Evolutionary conservation across 1,140 invertebrate genomes (phyloP), one percentile per base, ranked within the genome.

Genomic region (Diabrotica virgifera): DNA sequence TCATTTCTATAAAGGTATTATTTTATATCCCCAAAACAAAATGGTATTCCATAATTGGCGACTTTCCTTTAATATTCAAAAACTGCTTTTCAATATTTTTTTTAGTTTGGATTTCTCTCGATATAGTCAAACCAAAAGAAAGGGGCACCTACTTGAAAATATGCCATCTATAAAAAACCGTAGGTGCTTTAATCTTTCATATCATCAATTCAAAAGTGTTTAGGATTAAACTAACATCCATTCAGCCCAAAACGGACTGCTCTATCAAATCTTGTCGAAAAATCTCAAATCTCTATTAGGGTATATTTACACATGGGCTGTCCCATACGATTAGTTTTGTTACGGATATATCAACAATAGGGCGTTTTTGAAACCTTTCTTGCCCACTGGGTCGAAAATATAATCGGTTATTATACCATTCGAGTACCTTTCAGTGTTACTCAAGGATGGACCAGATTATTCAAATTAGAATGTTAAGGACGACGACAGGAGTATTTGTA

Each of bases 251-350:
- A 61, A 57, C 55, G 63, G 61, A 51, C 40, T 53, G 12, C 36
- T 51, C 50, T 40, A 67, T 36, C 58, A 12, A 64, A 59, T 67
- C 63, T 65, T 62, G 53, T 24, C 38, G 60, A 40, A 59, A 60
- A 52, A 62, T 59, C 65, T 61, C 65, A 58, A 66, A 62, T n/a
- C 52, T 68, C 62, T 61, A 68, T 71, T 66, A 71, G 64, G 52
- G 57, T 62, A 59, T 70, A 70, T 70, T 70, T 70, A 68, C 66
- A 71, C 70, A 66, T 65, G 67, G 70, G 46, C 67, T 69, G 70
- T 71, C 70, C 40, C 63, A 64, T 64, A 40, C 70, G 70, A 71
- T 71, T 71, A 71, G 67, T 64, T 71, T 71, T 71, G 67, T 69
- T 71, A 69, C 66, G 70, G 70, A 71, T 71, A 71, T 56, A 59